Evolutionary conservation across 1,140 invertebrate species (phyloP).

Genomic region (Bradysia coprophila): DNA sequence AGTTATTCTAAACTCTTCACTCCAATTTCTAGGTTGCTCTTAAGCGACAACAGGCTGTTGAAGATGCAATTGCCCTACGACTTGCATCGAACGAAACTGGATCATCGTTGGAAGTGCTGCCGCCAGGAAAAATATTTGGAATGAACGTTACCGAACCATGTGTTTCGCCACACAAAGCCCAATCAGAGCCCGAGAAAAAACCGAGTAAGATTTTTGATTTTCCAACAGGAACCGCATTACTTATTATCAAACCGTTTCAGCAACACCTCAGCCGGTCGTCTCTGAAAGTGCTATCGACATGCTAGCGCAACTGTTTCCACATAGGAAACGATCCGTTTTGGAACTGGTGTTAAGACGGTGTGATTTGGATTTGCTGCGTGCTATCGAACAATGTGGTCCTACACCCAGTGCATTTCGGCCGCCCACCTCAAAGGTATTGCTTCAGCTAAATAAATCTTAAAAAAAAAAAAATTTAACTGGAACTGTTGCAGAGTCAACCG

Average conservation of each 20-base stretch:
- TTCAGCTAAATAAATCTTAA: too few relatives aligned
- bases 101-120: conserved; percentile 56
- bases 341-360: conserved; percentile 73
- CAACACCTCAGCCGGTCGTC: conserved; percentile 8
- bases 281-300: conserved; percentile 60
- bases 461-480: too few relatives aligned
- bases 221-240: not conserved
- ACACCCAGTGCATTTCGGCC: conserved; percentile 3
- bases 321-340: conserved; percentile 67
- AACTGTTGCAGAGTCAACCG: not conserved
- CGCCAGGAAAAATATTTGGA: conserved; percentile 81
- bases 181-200: conserved; percentile 6
- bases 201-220: not conserved
- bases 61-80: conserved; percentile 88
- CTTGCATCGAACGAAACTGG: conserved; percentile 79
- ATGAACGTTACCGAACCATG: conserved; percentile 51
- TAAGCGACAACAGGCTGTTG: conserved; percentile 91
- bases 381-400: conserved; percentile 20
- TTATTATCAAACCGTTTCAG: not conserved
- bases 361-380: conserved; percentile 65
- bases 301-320: conserved; percentile 67
- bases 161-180: conserved; percentile 14
- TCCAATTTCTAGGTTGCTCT: conserved; percentile 70
- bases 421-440: conserved; percentile 3
- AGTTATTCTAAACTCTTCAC: not conserved